Base-by-base conservation (phyloP, 35 echinoderm and acorn worm genomes). In the Ptychodera flava region DNA sequence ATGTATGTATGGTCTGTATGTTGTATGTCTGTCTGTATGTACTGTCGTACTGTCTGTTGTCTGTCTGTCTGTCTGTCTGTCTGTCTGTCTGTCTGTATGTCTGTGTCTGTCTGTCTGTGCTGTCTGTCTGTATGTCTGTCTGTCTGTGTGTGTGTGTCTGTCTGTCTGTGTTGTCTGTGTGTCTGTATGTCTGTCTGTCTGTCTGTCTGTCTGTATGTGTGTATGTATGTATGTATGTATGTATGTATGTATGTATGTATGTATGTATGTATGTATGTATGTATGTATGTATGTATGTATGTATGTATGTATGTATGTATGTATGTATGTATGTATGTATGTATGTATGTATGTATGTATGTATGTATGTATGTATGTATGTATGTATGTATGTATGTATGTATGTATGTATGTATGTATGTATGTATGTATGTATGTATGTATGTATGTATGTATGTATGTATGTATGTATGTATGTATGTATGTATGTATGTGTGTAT, bases 211-310 rank as follows among this genome's bases (percentile, higher is more conserved):
- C 6, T 64, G 45, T 64, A 64, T 64, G 45, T 64, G 45, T 64
- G 45, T 64, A 64, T 64, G 45, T 64, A 64, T 64, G 45, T 64
- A 64, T 64, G 45, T 64, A 64, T 64, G 45, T 64, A 64, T 64
- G 45, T 64, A 64, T 64, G 45, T 64, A 64, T 64, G 45, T 64
- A 64, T 64, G 45, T 64, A 64, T 64, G 45, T 64, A 64, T 64
- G 45, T 64, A 64, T 64, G 45, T 22, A 22, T 64, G 22, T 64
- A 6, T 64, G 22, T 64, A 22, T 64, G 22, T 64, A 6, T 64
- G 22, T 64, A 22, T 64, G 22, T 64, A 22, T 64, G 22, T 64
- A 22, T 64, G 22, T 64, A 22, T 64, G 22, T 64, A 22, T 64
- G 22, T 64, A 22, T 64, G 22, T 64, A 22, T 64, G 22, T 64